Evolutionary conservation across 1,140 invertebrate genomes (phyloP), one percentile per base, ranked within the genome.

Genomic region (Diploscapter pachys): DNA sequence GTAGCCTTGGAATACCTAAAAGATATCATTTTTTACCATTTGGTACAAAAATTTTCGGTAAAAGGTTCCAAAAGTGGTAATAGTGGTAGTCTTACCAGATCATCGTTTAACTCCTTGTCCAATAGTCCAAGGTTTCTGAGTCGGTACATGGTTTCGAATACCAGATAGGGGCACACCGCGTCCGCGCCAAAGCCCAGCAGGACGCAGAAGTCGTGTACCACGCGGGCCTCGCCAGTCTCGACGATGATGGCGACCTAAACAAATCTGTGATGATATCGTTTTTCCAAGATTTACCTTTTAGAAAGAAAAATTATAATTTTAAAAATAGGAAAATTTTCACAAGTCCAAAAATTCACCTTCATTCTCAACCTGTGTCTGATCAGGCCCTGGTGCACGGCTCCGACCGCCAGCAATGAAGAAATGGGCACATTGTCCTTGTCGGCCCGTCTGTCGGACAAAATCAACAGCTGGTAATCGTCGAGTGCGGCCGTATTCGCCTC

Each of bases 141-240:
- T 51, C 50, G 80, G 72, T 83, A 83, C 72, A 83, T 86, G 6
- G 83, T 85, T 63, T 99, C 96, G 86, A 96, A 94, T 4, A 97
- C 95, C 76, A 99, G 87, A 86, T 98, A 99, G 94, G 78, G 73
- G 83, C 95, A 97, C 76, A 99, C 93, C 0, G 92, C 95, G 88
- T 99, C 96, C 4, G 94, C 95, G 64, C 96, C 96, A 86, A 95
- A 99, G 65, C 96, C 96, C 5, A 98, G 89, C 9, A 98, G 87
- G 0, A 97, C 92, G 85, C 94, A 98, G 86, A 98, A 92, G 81
- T 99, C 95, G 87, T 98, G 95, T 0, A 98, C 94, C 87, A 98
- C 95, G 72, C 85, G 85, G 8, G 85, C 84, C 73, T 85, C 83
- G 53, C 83, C 83, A 61, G 83, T 84, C 63, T 85, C 84, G 11